These are phyloP conservation scores for Cremastinae sp. DNA, from an alignment of 2,888 invertebrate genomes.

Conservation along the genomic window DNA sequence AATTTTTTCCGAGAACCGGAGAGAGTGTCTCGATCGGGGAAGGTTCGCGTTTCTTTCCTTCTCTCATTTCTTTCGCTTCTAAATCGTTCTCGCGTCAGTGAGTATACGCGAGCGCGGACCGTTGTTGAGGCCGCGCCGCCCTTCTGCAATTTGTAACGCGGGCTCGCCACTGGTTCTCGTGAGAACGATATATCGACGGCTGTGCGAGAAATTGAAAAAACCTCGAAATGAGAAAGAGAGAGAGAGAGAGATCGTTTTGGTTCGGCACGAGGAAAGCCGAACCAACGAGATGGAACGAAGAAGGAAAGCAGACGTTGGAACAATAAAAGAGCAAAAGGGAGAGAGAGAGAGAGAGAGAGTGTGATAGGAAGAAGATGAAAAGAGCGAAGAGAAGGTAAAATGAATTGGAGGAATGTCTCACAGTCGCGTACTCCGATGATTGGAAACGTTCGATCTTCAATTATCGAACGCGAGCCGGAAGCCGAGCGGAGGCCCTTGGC, in stretches of 20 bases:
- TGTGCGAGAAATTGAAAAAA: not conserved
- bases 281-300: constrained; percentile 26
- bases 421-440: constrained; percentile 36
- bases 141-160: too few species aligned
- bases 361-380: constrained; percentile 33
- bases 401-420: too few species aligned
- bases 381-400: too few species aligned
- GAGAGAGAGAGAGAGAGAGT: constrained; percentile 22
- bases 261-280: too few species aligned
- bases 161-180: too few species aligned
- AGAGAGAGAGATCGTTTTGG: constrained; percentile 14
- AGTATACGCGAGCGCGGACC: too few species aligned
- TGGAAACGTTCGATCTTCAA: constrained; percentile 24
- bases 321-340: constrained; percentile 28
- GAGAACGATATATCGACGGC: constrained; percentile 42
- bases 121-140: too few species aligned
- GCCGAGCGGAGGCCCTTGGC: constrained; percentile 38
- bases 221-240: not conserved
- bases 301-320: constrained; percentile 35
- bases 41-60: too few species aligned
- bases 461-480: constrained; percentile 4
- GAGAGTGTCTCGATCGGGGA: too few species aligned
- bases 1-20: too few species aligned
- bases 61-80: too few species aligned
- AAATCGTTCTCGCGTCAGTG: too few species aligned